Evolutionary conservation across 2,797 vertebrate genomes (phyloP).

Genomic region (Argya squamiceps): DNA sequence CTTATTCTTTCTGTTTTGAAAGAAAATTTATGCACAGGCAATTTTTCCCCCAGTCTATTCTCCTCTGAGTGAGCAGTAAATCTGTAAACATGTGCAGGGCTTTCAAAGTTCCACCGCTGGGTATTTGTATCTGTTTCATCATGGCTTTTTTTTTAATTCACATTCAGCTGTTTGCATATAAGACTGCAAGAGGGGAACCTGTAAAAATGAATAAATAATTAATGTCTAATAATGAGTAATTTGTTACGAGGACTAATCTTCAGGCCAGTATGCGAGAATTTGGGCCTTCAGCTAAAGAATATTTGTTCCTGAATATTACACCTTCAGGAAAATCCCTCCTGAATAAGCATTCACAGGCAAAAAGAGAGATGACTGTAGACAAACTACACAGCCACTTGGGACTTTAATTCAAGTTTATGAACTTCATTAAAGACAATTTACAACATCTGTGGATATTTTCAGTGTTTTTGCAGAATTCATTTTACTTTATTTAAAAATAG

Average conservation of each 20-base stretch:
- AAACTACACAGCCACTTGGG: conserved; percentile 14
- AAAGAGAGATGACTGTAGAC: conserved; percentile 18
- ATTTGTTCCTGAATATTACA: not conserved
- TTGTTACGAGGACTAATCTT: not conserved
- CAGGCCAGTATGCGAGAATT: not conserved
- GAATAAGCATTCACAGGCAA: not conserved
- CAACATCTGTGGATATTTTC: conserved; percentile 22
- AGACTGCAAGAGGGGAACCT: not conserved
- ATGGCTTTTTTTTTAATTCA: not conserved
- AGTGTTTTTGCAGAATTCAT: not conserved
- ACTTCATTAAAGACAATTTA: conserved; percentile 47
- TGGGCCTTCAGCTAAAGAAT: not conserved
- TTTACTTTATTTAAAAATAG: conserved; percentile 21
- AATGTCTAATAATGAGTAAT: not conserved
- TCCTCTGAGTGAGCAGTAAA: not conserved
- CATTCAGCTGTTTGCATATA: not conserved
- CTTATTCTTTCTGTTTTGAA: not conserved
- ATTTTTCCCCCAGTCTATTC: not conserved
- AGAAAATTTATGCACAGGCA: not conserved
- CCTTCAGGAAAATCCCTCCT: not conserved
- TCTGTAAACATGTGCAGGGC: not conserved
- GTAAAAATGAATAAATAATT: not conserved
- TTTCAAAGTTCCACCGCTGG: not conserved
- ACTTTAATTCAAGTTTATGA: conserved; percentile 57
- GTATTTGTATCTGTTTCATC: not conserved